Percentiles rank a stretch among this genome's conserved stretches.
phyloP scores from a whole-genome alignment of 64 coral and sea anemone species.

The Acropora yongei region DNA sequence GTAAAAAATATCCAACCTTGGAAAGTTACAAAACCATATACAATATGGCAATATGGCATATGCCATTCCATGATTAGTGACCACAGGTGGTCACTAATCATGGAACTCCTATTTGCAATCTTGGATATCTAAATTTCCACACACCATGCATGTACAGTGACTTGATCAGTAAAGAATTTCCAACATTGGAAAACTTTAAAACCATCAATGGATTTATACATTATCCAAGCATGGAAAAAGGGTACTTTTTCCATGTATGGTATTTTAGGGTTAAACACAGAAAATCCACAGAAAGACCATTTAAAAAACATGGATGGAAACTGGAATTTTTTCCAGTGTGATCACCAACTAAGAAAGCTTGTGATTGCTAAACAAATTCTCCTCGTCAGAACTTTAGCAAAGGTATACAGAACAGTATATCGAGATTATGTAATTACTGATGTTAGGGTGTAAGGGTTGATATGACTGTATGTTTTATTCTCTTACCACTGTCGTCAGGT shows the following conservation, averaged over 20 bases:
- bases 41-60: too few species aligned
- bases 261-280: constrained; percentile 38
- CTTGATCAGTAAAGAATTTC: constrained; percentile 5
- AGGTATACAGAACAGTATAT: neutral
- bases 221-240: constrained; percentile 52
- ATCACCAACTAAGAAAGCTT: too few species aligned
- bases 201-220: constrained; percentile 27
- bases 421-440: neutral
- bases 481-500: constrained; percentile 74
- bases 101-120: neutral
- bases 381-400: too few species aligned
- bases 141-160: neutral
- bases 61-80: too few species aligned
- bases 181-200: constrained; percentile 27
- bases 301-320: constrained; percentile 44
- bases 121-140: constrained; percentile 1
- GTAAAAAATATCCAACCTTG: constrained; percentile 9
- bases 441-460: neutral
- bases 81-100: constrained; percentile 2
- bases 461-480: too few species aligned
- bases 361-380: neutral
- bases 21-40: neutral
- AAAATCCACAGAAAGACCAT: constrained; percentile 54
- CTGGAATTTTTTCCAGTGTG: constrained; percentile 47
- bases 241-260: constrained; percentile 51